Evolutionary conservation across 2,888 invertebrate genomes (phyloP), one percentile per base, ranked within the genome.

Genomic region (Brenthis hecate): DNA sequence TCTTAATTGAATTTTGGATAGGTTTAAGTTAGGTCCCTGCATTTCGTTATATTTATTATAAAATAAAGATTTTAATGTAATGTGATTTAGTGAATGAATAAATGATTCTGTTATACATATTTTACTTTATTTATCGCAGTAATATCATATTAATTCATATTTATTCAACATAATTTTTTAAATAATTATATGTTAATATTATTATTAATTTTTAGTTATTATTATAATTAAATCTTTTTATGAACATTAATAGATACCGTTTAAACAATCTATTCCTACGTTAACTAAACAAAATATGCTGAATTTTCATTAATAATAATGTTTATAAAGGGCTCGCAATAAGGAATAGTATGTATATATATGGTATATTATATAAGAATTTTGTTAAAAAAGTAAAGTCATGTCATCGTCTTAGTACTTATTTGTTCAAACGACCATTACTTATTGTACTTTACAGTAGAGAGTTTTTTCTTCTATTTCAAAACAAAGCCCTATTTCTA

Each of bases 41-140:
- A 48, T 48, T 60, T 60, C 11, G 47, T 60, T 50, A 60, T 48
- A 58, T 48, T 60, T 58, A 23, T 60, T 60, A 57, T 57, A 1
- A 43, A 28, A 43, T 57, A 57, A 43, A 43, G 43, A 14, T 58
- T 58, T 1, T 48, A 23, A 58, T 58, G 47, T 58, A 60, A 43
- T 11, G 11, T 60, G 60, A 60, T 16, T 48, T 50, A 32, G 50
- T 50, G 36, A 11, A 43, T 60, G n/a, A 50, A 60, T 60, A 60
- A 50, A 60, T 50, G 13, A 32, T 16, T 60, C 23, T 60, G n/a
- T 60, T 50, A 50, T 60, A 50, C 19, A 23, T 32, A 50, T 60
- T 32, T 32, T 32, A 60, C 16, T 32, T 60, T 60, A 60, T 50
- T 60, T 50, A 60, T 60, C 50, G 23, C 50, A 50, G n/a, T 23